Conservation (phyloP, 2,113 vertebrate genomes). For the Panthera leo region DNA sequence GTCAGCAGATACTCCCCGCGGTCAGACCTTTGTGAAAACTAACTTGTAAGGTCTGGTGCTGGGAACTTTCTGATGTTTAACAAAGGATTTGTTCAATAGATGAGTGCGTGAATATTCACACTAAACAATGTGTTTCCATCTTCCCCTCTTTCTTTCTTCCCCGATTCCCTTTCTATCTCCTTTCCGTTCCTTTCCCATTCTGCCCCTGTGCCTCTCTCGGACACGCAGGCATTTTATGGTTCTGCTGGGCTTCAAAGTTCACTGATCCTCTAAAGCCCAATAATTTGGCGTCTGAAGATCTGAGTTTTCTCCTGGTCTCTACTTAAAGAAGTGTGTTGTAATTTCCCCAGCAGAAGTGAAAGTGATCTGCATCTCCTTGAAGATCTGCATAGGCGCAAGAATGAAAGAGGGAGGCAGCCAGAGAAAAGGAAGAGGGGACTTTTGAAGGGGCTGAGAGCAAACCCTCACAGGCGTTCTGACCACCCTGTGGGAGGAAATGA, state of each 20-base stretch:
- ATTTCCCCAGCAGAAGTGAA: conserved; percentile 77
- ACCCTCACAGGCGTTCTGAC: not conserved
- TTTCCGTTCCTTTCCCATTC: not conserved
- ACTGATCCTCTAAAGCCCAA: not conserved
- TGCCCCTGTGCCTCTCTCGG: not conserved
- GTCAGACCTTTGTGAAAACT: not conserved
- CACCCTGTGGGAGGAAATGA: not conserved
- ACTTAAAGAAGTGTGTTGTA: conserved; percentile 37
- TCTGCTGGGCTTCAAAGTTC: not conserved
- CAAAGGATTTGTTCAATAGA: not conserved
- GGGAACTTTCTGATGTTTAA: not conserved
- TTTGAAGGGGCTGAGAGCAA: not conserved
- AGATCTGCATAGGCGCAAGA: not conserved
- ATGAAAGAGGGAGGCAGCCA: not conserved
- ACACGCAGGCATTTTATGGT: not conserved
- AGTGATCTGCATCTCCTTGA: conserved; percentile 9
- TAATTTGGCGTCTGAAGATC: conserved; percentile 6
- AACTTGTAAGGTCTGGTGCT: not conserved
- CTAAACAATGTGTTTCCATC: not conserved
- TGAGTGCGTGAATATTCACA: not conserved
- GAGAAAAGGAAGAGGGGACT: not conserved
- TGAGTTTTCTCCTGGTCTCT: not conserved
- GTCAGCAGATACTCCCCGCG: not conserved
- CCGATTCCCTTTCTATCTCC: not conserved
- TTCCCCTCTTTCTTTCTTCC: not conserved